These are phyloP conservation scores for Invenusta paracnida DNA, from an alignment of 2,888 invertebrate species.

Conservation along the genomic window DNA sequence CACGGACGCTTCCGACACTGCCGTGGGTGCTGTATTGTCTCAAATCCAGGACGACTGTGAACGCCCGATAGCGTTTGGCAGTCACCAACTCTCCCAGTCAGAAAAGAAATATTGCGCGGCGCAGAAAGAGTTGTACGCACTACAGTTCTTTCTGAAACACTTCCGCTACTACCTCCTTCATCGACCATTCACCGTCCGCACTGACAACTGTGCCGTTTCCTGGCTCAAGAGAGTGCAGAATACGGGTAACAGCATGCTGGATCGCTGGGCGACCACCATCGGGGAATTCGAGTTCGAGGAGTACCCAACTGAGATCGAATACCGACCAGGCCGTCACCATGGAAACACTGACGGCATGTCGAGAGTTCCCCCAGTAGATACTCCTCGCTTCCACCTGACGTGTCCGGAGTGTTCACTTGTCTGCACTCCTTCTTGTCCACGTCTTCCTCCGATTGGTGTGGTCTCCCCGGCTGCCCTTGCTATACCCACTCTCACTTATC, in stretches of 20 bases:
- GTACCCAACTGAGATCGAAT: neutral
- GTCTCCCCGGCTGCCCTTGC: too few species aligned
- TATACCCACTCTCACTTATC: too few species aligned
- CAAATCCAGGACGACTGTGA: neutral
- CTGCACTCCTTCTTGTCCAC: neutral
- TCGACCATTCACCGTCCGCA: neutral
- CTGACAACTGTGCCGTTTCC: neutral
- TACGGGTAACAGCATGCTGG: neutral
- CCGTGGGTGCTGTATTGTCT: neutral
- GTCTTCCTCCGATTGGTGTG: too few species aligned
- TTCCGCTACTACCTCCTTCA: neutral
- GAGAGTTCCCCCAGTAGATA: neutral
- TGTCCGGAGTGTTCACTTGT: neutral
- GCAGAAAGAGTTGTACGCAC: neutral
- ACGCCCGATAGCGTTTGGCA: neutral
- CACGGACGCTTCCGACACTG: neutral
- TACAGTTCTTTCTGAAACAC: neutral
- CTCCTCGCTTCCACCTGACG: neutral
- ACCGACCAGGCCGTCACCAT: neutral
- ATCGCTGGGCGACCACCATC: neutral
- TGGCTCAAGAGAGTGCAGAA: neutral
- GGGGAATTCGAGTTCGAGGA: neutral
- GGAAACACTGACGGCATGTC: neutral
- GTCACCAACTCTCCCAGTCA: neutral
- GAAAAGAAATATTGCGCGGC: neutral